Conservation (phyloP, 2,888 invertebrate species). For the Vesta saturnalis region DNA sequence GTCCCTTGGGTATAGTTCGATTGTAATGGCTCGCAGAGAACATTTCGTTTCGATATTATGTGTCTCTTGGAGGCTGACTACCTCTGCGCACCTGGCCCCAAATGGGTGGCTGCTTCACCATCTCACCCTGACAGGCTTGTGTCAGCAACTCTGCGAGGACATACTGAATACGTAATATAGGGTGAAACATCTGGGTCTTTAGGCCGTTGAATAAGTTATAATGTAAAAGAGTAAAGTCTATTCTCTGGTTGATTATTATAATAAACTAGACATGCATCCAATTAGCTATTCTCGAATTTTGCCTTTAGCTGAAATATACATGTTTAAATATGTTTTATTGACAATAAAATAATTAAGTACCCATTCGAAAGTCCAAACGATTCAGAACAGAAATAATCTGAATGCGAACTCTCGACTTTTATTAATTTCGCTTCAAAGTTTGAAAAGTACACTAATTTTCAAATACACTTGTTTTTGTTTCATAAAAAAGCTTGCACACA, state of each 20-base stretch:
- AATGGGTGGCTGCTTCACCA: conserved; percentile 38
- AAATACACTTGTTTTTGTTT: too few relatives aligned
- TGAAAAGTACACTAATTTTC: too few relatives aligned
- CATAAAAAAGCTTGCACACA: too few relatives aligned
- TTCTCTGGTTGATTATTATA: conserved; percentile 13
- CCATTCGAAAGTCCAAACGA: too few relatives aligned
- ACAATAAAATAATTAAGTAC: too few relatives aligned
- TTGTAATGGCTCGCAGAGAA: conserved; percentile 48
- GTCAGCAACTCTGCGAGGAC: conserved; percentile 32
- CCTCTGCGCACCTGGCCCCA: conserved; percentile 39
- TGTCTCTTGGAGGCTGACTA: conserved; percentile 44
- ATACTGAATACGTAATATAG: conserved; percentile 32
- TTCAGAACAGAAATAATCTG: too few relatives aligned
- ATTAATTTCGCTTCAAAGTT: too few relatives aligned
- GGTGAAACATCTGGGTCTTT: conserved; percentile 30
- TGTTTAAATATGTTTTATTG: too few relatives aligned
- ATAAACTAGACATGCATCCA: background rate
- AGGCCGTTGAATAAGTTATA: conserved; percentile 29
- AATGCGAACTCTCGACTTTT: too few relatives aligned
- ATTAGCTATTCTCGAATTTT: too few relatives aligned
- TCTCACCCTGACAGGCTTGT: conserved; percentile 33
- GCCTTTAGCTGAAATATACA: too few relatives aligned
- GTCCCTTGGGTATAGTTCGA: conserved; percentile 48
- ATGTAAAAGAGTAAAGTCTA: conserved; percentile 12
- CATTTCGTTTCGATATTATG: conserved; percentile 47